phyloP scores from a whole-genome alignment of 1,140 invertebrate genomes.

The Sycobia sp. region DNA sequence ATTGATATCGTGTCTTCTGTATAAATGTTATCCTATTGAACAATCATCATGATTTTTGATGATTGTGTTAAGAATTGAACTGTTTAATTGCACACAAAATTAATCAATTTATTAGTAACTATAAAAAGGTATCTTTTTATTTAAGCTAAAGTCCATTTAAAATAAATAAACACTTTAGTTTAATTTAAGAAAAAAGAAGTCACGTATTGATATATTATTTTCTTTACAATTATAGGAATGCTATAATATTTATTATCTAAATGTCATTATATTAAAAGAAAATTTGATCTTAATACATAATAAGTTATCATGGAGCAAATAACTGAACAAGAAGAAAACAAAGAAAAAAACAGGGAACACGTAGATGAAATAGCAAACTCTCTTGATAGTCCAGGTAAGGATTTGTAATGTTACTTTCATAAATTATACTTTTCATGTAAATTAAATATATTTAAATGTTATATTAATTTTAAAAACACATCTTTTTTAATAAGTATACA shows the following conservation, averaged over 20 bases:
- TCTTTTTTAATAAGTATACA: not conserved
- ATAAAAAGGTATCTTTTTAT: conserved; percentile 5
- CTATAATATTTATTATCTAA: not conserved
- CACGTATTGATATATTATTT: no score
- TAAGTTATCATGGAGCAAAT: conserved; percentile 16
- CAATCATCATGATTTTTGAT: no score
- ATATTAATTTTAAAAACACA: no score
- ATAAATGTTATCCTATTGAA: no score
- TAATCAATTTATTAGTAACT: not conserved
- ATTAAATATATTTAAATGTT: not conserved
- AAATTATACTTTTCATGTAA: not conserved
- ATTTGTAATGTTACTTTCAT: not conserved
- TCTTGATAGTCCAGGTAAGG: conserved; percentile 12
- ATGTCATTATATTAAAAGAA: conserved; percentile 8
- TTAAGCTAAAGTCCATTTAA: no score
- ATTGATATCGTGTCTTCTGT: no score
- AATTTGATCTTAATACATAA: conserved; percentile 1
- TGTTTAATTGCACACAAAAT: no score
- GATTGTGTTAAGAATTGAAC: no score
- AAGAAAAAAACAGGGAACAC: conserved; percentile 20
- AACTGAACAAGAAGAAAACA: conserved; percentile 13
- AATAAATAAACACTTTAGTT: no score
- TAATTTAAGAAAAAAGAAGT: no score
- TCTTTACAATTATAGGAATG: not conserved
- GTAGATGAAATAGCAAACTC: no score